Percentiles rank a stretch among this genome's conserved stretches.
Evolutionary conservation across 1,140 invertebrate genomes (phyloP).

Genomic region (Leptestheria dahalacensis): DNA sequence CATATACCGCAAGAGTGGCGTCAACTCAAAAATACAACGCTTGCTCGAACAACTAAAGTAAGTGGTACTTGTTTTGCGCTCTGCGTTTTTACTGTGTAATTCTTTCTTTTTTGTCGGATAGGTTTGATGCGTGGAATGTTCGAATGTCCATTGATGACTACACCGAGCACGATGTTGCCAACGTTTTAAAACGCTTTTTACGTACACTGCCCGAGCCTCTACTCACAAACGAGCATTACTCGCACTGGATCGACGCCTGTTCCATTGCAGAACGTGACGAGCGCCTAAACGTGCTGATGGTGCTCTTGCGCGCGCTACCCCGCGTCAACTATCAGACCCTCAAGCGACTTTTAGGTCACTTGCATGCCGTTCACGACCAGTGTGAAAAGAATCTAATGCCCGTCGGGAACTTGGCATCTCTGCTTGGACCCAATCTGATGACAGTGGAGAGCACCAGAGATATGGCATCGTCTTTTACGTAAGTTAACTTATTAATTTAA

Average conservation of each 20-base stretch:
- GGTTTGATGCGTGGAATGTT: constrained; percentile 61
- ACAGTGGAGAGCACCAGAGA: constrained; percentile 37
- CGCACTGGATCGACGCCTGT: constrained; percentile 31
- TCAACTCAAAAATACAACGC: constrained; percentile 52
- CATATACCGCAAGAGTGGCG: constrained; percentile 67
- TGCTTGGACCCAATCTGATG: constrained; percentile 70
- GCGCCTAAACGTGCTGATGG: constrained; percentile 30
- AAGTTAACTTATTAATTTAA: neutral
- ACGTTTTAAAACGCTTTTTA: constrained; percentile 67
- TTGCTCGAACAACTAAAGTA: constrained; percentile 51
- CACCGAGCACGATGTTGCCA: constrained; percentile 71
- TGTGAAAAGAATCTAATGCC: constrained; percentile 59
- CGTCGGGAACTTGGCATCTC: constrained; percentile 58
- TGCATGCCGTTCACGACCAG: constrained; percentile 60
- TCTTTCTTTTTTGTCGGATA: neutral
- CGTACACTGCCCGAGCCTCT: constrained; percentile 58
- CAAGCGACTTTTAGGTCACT: constrained; percentile 56
- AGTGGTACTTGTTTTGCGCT: neutral
- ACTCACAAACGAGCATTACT: constrained; percentile 39
- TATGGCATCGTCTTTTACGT: constrained; percentile 7
- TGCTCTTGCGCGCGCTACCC: constrained; percentile 46
- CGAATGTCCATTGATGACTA: constrained; percentile 55
- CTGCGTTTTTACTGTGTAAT: neutral
- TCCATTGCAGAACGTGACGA: constrained; percentile 19
- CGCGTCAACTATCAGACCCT: constrained; percentile 52